phyloP scores from a whole-genome alignment of 2,888 invertebrate species.

The Phorcus lineatus region DNA sequence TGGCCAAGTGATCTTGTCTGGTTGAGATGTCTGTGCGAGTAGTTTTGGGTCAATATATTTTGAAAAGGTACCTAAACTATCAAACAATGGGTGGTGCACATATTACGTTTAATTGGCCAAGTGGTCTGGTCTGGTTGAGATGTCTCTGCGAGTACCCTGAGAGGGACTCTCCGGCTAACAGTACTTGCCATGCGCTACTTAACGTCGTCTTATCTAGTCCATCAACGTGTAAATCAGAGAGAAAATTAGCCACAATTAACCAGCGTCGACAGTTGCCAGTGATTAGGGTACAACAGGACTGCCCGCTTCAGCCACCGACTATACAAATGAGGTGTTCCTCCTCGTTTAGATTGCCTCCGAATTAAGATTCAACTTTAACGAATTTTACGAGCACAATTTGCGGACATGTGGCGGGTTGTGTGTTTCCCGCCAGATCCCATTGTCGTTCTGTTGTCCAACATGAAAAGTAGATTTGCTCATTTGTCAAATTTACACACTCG shows the following conservation, averaged over 20 bases:
- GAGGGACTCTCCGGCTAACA: too few species aligned
- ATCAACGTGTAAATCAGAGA: conserved; percentile 12
- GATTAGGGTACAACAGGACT: not conserved
- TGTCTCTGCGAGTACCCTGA: too few species aligned
- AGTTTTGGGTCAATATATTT: too few species aligned
- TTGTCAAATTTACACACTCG: conserved; percentile 11
- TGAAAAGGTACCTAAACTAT: too few species aligned
- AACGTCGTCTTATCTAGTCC: not conserved
- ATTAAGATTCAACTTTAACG: conserved; percentile 6
- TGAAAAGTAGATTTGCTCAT: not conserved
- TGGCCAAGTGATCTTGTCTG: too few species aligned
- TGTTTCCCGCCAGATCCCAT: not conserved
- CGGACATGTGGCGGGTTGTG: not conserved
- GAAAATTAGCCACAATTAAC: not conserved
- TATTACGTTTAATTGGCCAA: too few species aligned
- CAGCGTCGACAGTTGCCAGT: not conserved
- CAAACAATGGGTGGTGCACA: too few species aligned
- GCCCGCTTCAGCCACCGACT: not conserved
- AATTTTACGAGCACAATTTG: conserved; percentile 10
- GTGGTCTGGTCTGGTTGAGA: too few species aligned
- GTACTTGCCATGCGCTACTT: not conserved
- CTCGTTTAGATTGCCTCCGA: conserved; percentile 7
- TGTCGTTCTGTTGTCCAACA: not conserved
- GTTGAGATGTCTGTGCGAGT: too few species aligned
- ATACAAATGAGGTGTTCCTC: not conserved